phyloP scores from a whole-genome alignment of 2,797 vertebrate species.

The Odontamblyopus rebecca region DNA sequence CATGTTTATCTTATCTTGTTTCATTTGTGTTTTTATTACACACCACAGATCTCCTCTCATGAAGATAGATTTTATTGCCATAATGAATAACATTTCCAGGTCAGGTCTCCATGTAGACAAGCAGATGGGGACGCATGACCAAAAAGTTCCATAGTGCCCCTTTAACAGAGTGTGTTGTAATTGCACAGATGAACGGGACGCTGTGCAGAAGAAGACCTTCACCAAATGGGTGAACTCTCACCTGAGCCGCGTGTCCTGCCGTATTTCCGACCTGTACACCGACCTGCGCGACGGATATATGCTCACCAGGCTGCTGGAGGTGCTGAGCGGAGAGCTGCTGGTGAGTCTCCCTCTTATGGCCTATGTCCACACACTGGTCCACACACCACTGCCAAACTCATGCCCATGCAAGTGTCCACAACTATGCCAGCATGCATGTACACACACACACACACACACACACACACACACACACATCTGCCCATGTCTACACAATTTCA shows the following conservation, averaged over 20 bases:
- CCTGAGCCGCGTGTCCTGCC: slow-evolving; percentile 86
- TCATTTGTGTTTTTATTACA: too few relatives aligned
- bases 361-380: neutral
- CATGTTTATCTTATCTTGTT: too few relatives aligned
- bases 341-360: slow-evolving; percentile 68
- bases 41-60: too few relatives aligned
- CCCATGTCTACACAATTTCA: too few relatives aligned
- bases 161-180: neutral
- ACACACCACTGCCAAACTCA: neutral
- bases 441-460: too few relatives aligned
- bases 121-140: too few relatives aligned
- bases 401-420: neutral
- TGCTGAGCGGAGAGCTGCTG: slow-evolving; percentile 91
- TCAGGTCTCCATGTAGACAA: too few relatives aligned
- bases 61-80: too few relatives aligned
- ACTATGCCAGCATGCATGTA: too few relatives aligned
- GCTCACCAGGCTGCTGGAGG: slow-evolving; percentile 90
- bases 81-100: too few relatives aligned
- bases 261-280: slow-evolving; percentile 87
- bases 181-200: slow-evolving; percentile 86
- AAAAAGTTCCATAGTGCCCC: too few relatives aligned
- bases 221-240: slow-evolving; percentile 96
- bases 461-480: neutral
- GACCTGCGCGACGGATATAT: slow-evolving; percentile 91
- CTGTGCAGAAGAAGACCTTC: slow-evolving; percentile 96